Evolutionary conservation across 2,888 invertebrate species (phyloP), one percentile per base, ranked within the genome.

Genomic region (Pandemis corylana): DNA sequence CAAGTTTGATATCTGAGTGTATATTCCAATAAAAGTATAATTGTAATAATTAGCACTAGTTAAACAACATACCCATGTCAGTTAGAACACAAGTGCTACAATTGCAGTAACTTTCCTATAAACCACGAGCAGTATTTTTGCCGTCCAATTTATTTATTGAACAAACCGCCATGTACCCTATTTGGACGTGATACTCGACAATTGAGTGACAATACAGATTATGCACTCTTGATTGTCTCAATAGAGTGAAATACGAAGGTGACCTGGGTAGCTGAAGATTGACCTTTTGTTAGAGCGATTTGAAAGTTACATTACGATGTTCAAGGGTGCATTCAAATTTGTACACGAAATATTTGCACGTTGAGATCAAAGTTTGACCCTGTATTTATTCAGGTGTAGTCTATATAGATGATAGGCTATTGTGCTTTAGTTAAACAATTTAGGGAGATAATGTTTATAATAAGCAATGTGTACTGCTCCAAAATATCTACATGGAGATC

Each of bases 201-300:
- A 73, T 72, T 68, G 72, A 68, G 65, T 65, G 59, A 74, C 51
- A 53, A 15, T 53, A 53, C 53, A 13, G 49, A 53, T 53, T 53
- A 59, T 59, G 59, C 20, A 59, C 59, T 59, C 28, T 59, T 20
- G 28, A 59, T 59, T 59, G 59, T 4, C 59, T 20, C 59, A 59
- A 59, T 59, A 53, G 53, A 53, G 53, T 53, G 53, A 59, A 28
- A 15, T 6, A 15, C 15, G 59, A 59, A 59, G 59, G 28, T 59
- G 59, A 59, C 59, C 20, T 10, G 10, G 28, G 59, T 28, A 5
- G 15, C 15, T 15, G 15, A 59, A 59, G 59, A 59, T 59, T 28
- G 59, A 59, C 59, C 59, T 59, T 36, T 36, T 59, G 20, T 59
- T 28, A 7, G 10, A 12, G 59, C 59, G 3, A 59, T 59, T 59